phyloP scores from a whole-genome alignment of 2,888 invertebrate genomes.

The Euzophera pinguis region DNA sequence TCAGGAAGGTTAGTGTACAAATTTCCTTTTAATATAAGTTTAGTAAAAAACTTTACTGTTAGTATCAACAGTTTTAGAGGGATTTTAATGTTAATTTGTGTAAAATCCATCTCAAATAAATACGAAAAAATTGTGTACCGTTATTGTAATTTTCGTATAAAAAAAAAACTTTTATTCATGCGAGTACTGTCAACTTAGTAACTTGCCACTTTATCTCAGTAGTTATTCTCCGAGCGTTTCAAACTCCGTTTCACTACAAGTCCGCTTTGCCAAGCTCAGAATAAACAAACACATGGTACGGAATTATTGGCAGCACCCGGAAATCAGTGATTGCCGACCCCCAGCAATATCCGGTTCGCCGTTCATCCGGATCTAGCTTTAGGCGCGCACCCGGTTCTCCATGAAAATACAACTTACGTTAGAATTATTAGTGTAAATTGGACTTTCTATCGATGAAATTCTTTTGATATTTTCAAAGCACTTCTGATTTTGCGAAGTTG shows the following conservation, averaged over 20 bases:
- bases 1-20: too few relatives aligned
- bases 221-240: neutral
- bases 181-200: neutral
- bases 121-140: too few relatives aligned
- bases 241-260: neutral
- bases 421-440: neutral
- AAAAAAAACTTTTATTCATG: too few relatives aligned
- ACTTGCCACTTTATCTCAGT: too few relatives aligned
- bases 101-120: too few relatives aligned
- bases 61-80: too few relatives aligned
- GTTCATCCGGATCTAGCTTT: neutral
- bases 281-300: slow-evolving; percentile 2
- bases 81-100: too few relatives aligned
- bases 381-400: neutral
- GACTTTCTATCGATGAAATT: neutral
- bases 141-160: too few relatives aligned
- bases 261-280: neutral
- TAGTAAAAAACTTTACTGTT: too few relatives aligned
- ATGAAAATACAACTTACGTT: neutral
- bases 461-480: neutral
- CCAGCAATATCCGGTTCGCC: slow-evolving; percentile 8
- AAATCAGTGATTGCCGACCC: slow-evolving; percentile 21
- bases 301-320: slow-evolving; percentile 13
- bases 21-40: too few relatives aligned
- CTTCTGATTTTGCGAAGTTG: too few relatives aligned